These are phyloP conservation scores for Plumapathes pennacea DNA, from an alignment of 92 coral and sea anemone species.

Conservation along the genomic window DNA sequence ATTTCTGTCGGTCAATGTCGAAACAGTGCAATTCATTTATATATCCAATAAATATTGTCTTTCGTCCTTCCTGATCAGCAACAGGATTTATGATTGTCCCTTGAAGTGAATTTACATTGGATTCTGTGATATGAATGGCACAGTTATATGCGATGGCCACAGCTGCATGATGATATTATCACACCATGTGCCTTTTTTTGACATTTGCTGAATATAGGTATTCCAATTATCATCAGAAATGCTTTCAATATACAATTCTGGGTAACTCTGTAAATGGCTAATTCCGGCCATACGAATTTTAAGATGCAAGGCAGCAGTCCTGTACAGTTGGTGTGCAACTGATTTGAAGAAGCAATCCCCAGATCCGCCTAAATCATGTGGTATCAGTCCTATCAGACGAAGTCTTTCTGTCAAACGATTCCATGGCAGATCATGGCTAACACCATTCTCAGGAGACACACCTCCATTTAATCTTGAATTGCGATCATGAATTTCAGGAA, in stretches of 20 bases:
- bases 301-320: constrained; percentile 25
- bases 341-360: constrained; percentile 40
- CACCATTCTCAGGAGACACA: constrained; percentile 1
- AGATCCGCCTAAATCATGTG: constrained; percentile 44
- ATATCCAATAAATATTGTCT: constrained; percentile 16
- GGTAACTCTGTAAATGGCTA: constrained; percentile 27
- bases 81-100: constrained; percentile 31
- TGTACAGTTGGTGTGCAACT: constrained; percentile 40
- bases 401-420: constrained; percentile 17
- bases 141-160: constrained; percentile 47
- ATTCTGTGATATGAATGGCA: constrained; percentile 44
- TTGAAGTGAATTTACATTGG: constrained; percentile 18
- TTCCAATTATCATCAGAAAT: constrained; percentile 30
- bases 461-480: not conserved
- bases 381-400: constrained; percentile 22
- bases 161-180: constrained; percentile 41
- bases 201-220: constrained; percentile 11
- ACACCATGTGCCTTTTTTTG: constrained; percentile 33
- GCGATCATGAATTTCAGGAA: not conserved
- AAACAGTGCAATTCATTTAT: constrained; percentile 8
- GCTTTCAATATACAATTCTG: constrained; percentile 44
- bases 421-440: not conserved
- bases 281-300: constrained; percentile 37
- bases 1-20: not conserved
- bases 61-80: not conserved